Evolutionary conservation across 1,140 invertebrate genomes (phyloP).

Genomic region (Ips typographus): DNA sequence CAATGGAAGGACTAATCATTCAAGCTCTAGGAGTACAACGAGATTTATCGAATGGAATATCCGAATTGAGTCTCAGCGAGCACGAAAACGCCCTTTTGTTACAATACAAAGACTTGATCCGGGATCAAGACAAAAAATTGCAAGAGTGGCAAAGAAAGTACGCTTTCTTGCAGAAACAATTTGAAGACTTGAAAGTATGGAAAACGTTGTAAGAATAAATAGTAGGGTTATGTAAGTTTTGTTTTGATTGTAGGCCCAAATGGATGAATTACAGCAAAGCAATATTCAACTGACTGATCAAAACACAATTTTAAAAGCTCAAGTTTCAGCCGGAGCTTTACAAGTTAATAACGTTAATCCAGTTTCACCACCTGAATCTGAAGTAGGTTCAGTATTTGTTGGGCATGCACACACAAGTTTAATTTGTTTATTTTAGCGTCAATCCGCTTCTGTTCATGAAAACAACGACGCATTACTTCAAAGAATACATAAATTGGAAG

Average conservation of each 20-base stretch:
- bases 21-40: constrained; percentile 59
- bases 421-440: not conserved
- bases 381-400: not conserved
- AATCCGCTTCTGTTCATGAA: not conserved
- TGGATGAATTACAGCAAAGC: constrained; percentile 70
- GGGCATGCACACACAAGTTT: not conserved
- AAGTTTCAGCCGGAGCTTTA: constrained; percentile 55
- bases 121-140: constrained; percentile 79
- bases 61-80: constrained; percentile 56
- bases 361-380: not conserved
- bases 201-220: constrained; percentile 1
- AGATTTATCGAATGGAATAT: constrained; percentile 55
- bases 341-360: constrained; percentile 19
- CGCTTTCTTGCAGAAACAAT: constrained; percentile 58
- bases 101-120: constrained; percentile 88
- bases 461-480: constrained; percentile 36
- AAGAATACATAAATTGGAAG: constrained; percentile 43
- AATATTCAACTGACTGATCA: constrained; percentile 83
- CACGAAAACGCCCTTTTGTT: constrained; percentile 65
- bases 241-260: constrained; percentile 58
- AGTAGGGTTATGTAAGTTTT: constrained; percentile 13
- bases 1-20: constrained; percentile 64
- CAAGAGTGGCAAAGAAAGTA: constrained; percentile 62
- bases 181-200: constrained; percentile 56
- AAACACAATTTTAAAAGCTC: constrained; percentile 82